These are phyloP conservation scores for Coenobita brevimanus DNA, from an alignment of 1,140 invertebrate species.

Conservation along the genomic window DNA sequence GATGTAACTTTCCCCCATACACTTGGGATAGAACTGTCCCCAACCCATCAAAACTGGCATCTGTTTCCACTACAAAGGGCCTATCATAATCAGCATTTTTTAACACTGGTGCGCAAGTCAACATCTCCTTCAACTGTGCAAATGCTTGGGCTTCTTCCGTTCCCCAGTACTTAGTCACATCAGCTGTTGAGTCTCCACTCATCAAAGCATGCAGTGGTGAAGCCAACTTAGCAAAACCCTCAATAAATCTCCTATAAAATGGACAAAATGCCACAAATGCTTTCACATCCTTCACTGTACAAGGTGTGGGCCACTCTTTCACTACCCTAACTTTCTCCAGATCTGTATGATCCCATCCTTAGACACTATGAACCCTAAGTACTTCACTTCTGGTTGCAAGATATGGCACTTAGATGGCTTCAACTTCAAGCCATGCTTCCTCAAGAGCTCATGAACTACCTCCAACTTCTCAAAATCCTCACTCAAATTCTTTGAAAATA, in stretches of 20 bases:
- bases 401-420: too few relatives aligned
- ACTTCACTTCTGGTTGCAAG: too few relatives aligned
- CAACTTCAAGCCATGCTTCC: too few relatives aligned
- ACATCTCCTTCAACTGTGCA: background rate
- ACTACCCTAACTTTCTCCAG: slow-evolving; percentile 8
- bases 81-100: background rate
- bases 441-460: too few relatives aligned
- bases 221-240: background rate
- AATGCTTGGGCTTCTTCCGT: background rate
- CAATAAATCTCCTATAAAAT: slow-evolving; percentile 19
- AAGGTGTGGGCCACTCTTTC: background rate
- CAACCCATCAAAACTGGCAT: background rate
- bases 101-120: background rate
- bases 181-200: background rate
- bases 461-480: too few relatives aligned
- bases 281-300: background rate
- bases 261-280: background rate
- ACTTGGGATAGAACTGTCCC: background rate
- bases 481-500: too few relatives aligned
- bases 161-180: background rate
- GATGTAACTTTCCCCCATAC: slow-evolving; percentile 5
- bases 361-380: background rate
- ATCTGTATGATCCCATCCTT: slow-evolving; percentile 14
- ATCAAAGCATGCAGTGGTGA: background rate
- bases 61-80: slow-evolving; percentile 10